These are phyloP conservation scores for Amaurobius ferox DNA, from an alignment of 2,888 invertebrate genomes.

Conservation along the genomic window DNA sequence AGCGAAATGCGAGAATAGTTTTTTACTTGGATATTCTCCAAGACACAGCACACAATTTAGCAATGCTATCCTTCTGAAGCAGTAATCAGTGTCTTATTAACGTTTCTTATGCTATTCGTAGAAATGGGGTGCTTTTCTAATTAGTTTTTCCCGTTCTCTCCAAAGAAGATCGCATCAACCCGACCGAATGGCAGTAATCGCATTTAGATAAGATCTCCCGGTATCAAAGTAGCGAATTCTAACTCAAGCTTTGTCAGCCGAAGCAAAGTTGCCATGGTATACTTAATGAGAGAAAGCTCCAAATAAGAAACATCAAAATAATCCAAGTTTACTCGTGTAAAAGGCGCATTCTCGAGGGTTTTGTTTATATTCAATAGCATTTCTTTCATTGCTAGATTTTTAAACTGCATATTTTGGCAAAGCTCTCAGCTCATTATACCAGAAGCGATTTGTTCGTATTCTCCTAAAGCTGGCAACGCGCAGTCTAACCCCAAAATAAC, in stretches of 20 bases:
- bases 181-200: background rate
- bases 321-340: no score
- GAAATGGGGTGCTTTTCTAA: background rate
- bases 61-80: background rate
- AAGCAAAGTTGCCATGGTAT: background rate
- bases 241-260: background rate
- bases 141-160: background rate
- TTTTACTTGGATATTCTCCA: background rate
- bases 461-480: no score
- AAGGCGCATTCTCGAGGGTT: no score
- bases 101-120: constrained; percentile 6
- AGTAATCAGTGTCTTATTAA: constrained; percentile 8
- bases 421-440: no score
- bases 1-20: no score
- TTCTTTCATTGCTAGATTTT: no score
- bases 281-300: background rate
- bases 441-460: no score
- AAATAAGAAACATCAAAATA: no score
- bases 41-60: background rate
- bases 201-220: constrained; percentile 11
- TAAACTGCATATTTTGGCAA: no score
- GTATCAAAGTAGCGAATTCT: background rate
- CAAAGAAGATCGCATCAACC: background rate
- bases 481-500: no score
- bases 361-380: no score